Evolutionary conservation across 2,797 vertebrate genomes (phyloP).

Genomic region (Carapus acus): DNA sequence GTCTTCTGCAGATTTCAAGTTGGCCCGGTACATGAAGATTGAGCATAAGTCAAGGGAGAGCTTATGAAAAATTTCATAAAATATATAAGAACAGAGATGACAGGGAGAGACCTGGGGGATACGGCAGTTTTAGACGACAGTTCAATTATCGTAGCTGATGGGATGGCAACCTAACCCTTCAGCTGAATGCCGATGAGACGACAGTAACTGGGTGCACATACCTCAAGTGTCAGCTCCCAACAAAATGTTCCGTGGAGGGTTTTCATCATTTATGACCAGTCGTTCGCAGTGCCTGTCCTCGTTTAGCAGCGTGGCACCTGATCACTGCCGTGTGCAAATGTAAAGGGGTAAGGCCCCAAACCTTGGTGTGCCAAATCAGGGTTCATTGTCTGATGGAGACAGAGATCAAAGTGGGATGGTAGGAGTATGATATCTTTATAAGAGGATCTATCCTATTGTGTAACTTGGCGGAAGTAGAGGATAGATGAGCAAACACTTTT

Average conservation of each 20-base stretch:
- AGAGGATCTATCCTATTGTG: conserved; percentile 63
- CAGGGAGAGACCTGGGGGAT: conserved; percentile 16
- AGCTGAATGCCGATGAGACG: conserved; percentile 42
- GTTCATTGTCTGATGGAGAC: conserved; percentile 34
- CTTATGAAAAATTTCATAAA: conserved; percentile 60
- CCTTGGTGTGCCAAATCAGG: too few species aligned
- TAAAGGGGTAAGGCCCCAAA: too few species aligned
- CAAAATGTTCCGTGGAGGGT: conserved; percentile 15
- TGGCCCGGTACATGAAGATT: conserved; percentile 45
- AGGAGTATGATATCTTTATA: conserved; percentile 52
- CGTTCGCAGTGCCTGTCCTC: conserved; percentile 22
- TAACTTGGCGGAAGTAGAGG: conserved; percentile 44
- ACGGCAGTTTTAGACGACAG: conserved; percentile 38
- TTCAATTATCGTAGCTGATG: conserved; percentile 58
- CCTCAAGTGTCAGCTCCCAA: conserved; percentile 35
- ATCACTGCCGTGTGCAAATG: conserved; percentile 44
- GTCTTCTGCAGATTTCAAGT: conserved; percentile 32
- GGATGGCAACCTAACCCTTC: conserved; percentile 46
- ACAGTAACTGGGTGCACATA: conserved; percentile 43
- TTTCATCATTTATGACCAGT: conserved; percentile 50
- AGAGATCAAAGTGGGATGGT: conserved; percentile 2
- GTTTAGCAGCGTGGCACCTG: conserved; percentile 31
- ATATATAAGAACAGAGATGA: conserved; percentile 37
- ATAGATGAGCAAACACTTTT: conserved; percentile 42
- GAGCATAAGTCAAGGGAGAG: conserved; percentile 30